Conservation (phyloP, 2,797 vertebrate genomes). For the Eulemur albifrons region DNA sequence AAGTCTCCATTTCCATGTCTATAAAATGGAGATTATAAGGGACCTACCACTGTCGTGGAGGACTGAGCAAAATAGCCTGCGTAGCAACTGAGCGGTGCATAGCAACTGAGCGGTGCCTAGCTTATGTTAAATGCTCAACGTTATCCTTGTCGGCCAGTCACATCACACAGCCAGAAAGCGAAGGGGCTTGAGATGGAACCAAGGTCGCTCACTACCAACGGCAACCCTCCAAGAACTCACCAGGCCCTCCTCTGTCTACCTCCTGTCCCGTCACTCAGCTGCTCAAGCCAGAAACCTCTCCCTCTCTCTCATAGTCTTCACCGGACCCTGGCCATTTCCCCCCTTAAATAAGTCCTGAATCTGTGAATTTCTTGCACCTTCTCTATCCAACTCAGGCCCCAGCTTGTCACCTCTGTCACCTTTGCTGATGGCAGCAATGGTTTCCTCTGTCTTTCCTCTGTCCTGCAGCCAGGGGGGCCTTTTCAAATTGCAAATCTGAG, state of each 20-base stretch:
- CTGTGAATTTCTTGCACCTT: neutral
- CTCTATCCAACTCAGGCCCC: too few relatives aligned
- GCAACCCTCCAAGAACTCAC: neutral
- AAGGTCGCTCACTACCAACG: neutral
- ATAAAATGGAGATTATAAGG: neutral
- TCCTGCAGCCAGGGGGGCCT: neutral
- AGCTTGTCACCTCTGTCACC: neutral
- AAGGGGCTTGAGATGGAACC: neutral
- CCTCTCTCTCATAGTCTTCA: neutral
- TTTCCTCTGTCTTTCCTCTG: neutral
- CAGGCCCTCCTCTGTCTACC: neutral
- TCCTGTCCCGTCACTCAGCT: neutral
- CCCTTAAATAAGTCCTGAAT: neutral
- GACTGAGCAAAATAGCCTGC: neutral
- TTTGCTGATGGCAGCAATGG: neutral
- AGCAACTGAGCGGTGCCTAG: neutral
- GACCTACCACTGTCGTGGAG: neutral
- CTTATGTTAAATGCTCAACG: fast-evolving
- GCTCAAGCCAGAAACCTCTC: neutral
- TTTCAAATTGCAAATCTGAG: neutral
- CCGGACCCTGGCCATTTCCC: neutral
- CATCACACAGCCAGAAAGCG: too few relatives aligned
- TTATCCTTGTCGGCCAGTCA: neutral
- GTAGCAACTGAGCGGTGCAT: fast-evolving
- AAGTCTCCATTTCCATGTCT: neutral